Conservation (phyloP, 2,113 vertebrate genomes). For the Eublepharis macularius region DNA sequence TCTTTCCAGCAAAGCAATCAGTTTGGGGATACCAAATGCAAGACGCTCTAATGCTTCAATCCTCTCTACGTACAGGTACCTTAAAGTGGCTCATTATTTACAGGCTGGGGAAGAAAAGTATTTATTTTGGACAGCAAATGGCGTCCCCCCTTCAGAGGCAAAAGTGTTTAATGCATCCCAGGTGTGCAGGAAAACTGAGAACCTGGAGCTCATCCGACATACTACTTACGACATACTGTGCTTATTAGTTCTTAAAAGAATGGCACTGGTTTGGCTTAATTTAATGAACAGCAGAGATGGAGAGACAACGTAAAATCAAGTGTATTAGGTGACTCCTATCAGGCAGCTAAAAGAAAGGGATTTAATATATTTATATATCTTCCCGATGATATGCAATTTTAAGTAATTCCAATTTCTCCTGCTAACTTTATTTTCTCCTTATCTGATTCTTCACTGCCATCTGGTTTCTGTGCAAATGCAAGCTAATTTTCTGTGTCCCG, state of each 20-base stretch:
- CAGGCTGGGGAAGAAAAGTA: slow-evolving; percentile 34
- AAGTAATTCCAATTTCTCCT: slow-evolving; percentile 49
- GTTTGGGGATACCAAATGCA: slow-evolving; percentile 32
- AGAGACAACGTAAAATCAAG: slow-evolving; percentile 48
- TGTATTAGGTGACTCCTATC: slow-evolving; percentile 33
- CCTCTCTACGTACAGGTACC: slow-evolving; percentile 51
- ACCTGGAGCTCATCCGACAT: slow-evolving; percentile 38
- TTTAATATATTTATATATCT: slow-evolving; percentile 54
- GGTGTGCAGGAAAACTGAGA: slow-evolving; percentile 67
- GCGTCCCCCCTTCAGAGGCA: slow-evolving; percentile 50
- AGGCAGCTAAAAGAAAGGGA: slow-evolving; percentile 51
- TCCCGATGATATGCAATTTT: slow-evolving; percentile 52
- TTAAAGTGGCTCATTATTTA: slow-evolving; percentile 66
- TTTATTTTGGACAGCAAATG: slow-evolving; percentile 58
- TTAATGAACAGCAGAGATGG: slow-evolving; percentile 42
- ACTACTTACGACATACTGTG: slow-evolving; percentile 56
- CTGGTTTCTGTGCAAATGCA: slow-evolving; percentile 55
- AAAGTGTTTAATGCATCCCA: slow-evolving; percentile 68
- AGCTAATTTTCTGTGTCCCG: slow-evolving; percentile 61
- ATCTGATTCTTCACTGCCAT: slow-evolving; percentile 48
- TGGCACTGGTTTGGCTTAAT: slow-evolving; percentile 57
- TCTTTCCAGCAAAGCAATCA: slow-evolving; percentile 57
- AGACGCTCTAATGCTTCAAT: slow-evolving; percentile 10
- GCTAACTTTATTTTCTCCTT: slow-evolving; percentile 52
- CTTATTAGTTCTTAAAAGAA: slow-evolving; percentile 60